Percentiles rank a stretch among this genome's conserved stretches.
Conservation (phyloP, 2,888 invertebrate genomes). For the Archips xylosteana region DNA sequence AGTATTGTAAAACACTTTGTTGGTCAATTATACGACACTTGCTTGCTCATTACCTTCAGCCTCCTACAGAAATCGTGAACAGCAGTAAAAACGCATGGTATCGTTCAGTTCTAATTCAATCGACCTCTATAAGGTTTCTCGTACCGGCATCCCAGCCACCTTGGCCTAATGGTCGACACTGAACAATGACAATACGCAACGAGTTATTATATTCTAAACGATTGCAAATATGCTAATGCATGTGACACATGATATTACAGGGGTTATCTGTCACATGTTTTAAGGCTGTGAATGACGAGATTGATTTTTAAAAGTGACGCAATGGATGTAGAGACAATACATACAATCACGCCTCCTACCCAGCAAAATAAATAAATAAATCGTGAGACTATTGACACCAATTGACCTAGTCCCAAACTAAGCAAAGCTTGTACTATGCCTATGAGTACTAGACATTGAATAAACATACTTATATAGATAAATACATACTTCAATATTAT, state of each 20-base stretch:
- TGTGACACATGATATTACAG: slow-evolving; percentile 17
- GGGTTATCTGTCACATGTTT: slow-evolving; percentile 1
- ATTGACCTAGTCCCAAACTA: too few relatives aligned
- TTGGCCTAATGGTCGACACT: slow-evolving; percentile 33
- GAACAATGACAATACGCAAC: slow-evolving; percentile 36
- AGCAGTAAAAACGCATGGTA: slow-evolving; percentile 13
- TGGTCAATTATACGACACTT: not conserved
- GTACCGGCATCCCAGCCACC: slow-evolving; percentile 31
- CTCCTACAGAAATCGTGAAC: not conserved
- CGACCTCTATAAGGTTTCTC: slow-evolving; percentile 25
- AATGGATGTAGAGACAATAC: not conserved
- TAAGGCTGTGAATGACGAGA: not conserved
- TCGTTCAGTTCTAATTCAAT: slow-evolving; percentile 25
- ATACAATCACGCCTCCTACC: too few relatives aligned
- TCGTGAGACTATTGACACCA: too few relatives aligned
- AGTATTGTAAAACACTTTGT: too few relatives aligned
- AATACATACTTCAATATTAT: too few relatives aligned
- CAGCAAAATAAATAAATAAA: too few relatives aligned
- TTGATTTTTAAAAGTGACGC: not conserved
- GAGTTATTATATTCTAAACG: slow-evolving; percentile 35
- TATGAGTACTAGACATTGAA: too few relatives aligned
- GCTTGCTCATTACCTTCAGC: not conserved
- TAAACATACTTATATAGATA: too few relatives aligned
- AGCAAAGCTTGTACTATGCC: too few relatives aligned
- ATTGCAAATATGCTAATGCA: slow-evolving; percentile 35